Evolutionary conservation across 2,113 vertebrate species (phyloP).

Genomic region (Melanerpes aurifrons): DNA sequence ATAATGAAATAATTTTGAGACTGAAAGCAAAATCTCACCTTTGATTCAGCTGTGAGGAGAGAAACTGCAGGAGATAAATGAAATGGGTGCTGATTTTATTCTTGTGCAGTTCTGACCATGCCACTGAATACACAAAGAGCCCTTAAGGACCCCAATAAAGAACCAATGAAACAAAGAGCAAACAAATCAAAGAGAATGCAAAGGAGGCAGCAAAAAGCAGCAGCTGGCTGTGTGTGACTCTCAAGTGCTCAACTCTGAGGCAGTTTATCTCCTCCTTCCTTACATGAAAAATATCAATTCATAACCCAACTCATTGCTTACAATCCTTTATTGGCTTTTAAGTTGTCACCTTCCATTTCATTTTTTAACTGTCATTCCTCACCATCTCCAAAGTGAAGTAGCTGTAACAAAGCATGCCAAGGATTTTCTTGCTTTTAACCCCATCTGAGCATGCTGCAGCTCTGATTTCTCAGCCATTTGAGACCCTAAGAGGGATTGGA

Average conservation of each 20-base stretch:
- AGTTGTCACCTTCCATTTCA: not conserved
- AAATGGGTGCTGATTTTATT: not conserved
- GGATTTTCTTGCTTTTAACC: not conserved
- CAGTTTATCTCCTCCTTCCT: not conserved
- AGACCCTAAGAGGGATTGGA: no score
- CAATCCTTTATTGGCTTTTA: not conserved
- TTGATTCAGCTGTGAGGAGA: not conserved
- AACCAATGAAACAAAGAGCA: not conserved
- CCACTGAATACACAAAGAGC: not conserved
- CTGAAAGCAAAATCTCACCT: not conserved
- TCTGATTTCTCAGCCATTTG: no score
- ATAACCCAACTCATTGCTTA: not conserved
- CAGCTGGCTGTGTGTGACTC: not conserved
- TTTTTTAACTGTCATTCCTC: not conserved
- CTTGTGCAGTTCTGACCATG: not conserved
- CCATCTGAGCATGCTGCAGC: not conserved
- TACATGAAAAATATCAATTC: not conserved
- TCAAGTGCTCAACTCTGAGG: not conserved
- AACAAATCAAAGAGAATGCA: not conserved
- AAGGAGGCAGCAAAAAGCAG: not conserved
- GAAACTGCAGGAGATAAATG: not conserved
- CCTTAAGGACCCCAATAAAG: not conserved
- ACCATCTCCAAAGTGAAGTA: not conserved
- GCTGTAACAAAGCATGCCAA: not conserved
- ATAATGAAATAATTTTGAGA: not conserved